Percentiles rank a stretch among this genome's conserved stretches.
Conservation (phyloP, 2,113 vertebrate genomes). For the Anas platyrhynchos region DNA sequence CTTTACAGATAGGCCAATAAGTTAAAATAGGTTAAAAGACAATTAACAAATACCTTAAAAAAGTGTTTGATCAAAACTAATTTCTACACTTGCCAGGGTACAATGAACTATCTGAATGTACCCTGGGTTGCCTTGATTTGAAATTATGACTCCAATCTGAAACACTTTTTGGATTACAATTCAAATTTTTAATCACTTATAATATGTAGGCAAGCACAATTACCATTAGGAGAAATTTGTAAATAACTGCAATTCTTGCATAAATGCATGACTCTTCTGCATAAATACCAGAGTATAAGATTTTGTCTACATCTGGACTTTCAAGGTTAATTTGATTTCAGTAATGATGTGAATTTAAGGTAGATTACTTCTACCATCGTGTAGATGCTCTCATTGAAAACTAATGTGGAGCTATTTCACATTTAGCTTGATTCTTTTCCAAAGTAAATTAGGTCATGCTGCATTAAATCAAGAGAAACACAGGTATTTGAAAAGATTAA, state of each 20-base stretch:
- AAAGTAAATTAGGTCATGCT: neutral
- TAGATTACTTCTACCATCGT: neutral
- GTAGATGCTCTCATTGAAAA: conserved; percentile 3
- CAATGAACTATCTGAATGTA: neutral
- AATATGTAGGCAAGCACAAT: neutral
- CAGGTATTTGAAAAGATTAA: conserved; percentile 13
- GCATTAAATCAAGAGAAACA: conserved; percentile 9
- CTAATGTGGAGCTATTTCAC: neutral
- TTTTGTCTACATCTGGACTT: neutral
- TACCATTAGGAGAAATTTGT: neutral
- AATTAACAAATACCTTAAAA: neutral
- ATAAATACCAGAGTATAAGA: neutral
- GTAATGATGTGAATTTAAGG: neutral
- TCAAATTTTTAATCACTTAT: neutral
- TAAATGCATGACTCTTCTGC: neutral
- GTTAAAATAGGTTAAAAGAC: neutral
- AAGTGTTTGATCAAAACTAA: neutral
- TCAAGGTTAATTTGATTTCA: neutral
- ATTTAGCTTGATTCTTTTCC: neutral
- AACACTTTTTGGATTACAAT: neutral
- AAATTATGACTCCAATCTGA: neutral
- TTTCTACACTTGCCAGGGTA: neutral
- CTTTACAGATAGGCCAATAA: neutral
- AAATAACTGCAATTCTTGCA: neutral
- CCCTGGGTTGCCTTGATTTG: neutral